phyloP scores from a whole-genome alignment of 2,113 vertebrate species.

The Vulpes lagopus region DNA sequence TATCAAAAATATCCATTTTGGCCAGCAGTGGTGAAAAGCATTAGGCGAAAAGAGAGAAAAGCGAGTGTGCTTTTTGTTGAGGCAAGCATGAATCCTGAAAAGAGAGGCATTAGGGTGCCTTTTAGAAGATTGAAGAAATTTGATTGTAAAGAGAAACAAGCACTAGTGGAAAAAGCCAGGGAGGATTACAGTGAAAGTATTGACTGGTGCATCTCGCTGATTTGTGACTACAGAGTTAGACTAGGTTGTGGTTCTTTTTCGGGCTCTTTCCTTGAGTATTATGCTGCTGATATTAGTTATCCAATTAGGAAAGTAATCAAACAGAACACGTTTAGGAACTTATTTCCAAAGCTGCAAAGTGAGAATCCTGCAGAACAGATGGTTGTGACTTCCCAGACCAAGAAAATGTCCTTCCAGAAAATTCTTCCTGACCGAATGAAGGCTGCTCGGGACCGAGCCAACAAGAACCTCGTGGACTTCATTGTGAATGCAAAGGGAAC shows the following conservation, averaged over 20 bases:
- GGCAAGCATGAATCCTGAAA: slow-evolving; percentile 83
- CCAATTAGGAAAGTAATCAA: slow-evolving; percentile 90
- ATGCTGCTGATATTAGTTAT: slow-evolving; percentile 94
- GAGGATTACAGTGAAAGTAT: slow-evolving; percentile 89
- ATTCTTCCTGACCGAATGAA: slow-evolving; percentile 94
- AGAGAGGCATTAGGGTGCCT: slow-evolving; percentile 89
- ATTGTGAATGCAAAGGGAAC: slow-evolving; percentile 92
- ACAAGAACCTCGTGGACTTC: slow-evolving; percentile 93
- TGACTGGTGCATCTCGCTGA: slow-evolving; percentile 91
- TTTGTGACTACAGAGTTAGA: slow-evolving; percentile 93
- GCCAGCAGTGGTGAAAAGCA: slow-evolving; percentile 92
- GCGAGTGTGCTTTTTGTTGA: slow-evolving; percentile 94
- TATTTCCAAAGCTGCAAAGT: slow-evolving; percentile 82
- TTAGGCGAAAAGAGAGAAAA: slow-evolving; percentile 90
- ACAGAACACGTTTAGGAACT: slow-evolving; percentile 82
- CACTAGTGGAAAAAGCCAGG: slow-evolving; percentile 90
- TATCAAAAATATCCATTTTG: slow-evolving; percentile 87
- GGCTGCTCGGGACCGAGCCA: slow-evolving; percentile 93
- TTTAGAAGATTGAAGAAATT: slow-evolving; percentile 93
- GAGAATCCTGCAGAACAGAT: slow-evolving; percentile 43
- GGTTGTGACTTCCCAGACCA: slow-evolving; percentile 71
- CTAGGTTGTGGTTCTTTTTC: slow-evolving; percentile 94
- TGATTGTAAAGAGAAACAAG: slow-evolving; percentile 92
- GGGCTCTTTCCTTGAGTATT: slow-evolving; percentile 95
- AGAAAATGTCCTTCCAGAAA: slow-evolving; percentile 85